Evolutionary conservation across 2,888 invertebrate genomes (phyloP).

Genomic region (Drosophila parthenogenetica): DNA sequence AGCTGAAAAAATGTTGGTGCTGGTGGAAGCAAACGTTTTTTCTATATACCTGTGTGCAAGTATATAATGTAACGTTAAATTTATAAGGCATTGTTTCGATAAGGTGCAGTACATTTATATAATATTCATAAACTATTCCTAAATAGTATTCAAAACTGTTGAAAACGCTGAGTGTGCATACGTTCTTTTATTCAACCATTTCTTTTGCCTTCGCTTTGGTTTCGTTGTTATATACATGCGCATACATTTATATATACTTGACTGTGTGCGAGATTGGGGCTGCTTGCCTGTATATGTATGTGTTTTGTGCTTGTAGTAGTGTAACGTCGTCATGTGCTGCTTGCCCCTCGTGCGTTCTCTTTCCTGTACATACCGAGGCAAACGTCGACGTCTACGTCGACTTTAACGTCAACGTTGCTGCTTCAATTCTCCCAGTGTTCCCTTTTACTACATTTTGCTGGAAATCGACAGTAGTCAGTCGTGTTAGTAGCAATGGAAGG

Average conservation of each 20-base stretch:
- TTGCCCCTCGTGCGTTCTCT: slow-evolving; percentile 73
- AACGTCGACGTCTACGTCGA: slow-evolving; percentile 32
- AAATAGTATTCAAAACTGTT: slow-evolving; percentile 37
- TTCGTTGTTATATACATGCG: slow-evolving; percentile 57
- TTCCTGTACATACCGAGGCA: slow-evolving; percentile 53
- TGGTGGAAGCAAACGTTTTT: slow-evolving; percentile 33
- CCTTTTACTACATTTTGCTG: slow-evolving; percentile 50
- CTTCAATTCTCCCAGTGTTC: slow-evolving; percentile 44
- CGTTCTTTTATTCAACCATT: slow-evolving; percentile 43
- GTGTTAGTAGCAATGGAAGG: slow-evolving; percentile 23
- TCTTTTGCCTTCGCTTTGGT: slow-evolving; percentile 58
- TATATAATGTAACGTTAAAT: slow-evolving; percentile 41
- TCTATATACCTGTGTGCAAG: slow-evolving; percentile 46
- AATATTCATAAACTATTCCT: slow-evolving; percentile 27
- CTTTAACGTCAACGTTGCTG: slow-evolving; percentile 16
- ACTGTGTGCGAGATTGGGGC: slow-evolving; percentile 54
- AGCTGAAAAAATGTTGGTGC: slow-evolving; percentile 59
- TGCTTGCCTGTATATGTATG: slow-evolving; percentile 30
- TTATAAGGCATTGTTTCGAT: slow-evolving; percentile 26
- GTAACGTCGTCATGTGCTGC: slow-evolving; percentile 70
- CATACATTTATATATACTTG: slow-evolving; percentile 40
- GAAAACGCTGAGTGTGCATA: slow-evolving; percentile 57
- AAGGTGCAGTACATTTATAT: slow-evolving; percentile 48
- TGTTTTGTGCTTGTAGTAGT: slow-evolving; percentile 34
- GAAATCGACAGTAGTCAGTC: slow-evolving; percentile 45